These are phyloP conservation scores for Panurus biarmicus DNA, from an alignment of 2,113 vertebrate genomes.

Conservation along the genomic window DNA sequence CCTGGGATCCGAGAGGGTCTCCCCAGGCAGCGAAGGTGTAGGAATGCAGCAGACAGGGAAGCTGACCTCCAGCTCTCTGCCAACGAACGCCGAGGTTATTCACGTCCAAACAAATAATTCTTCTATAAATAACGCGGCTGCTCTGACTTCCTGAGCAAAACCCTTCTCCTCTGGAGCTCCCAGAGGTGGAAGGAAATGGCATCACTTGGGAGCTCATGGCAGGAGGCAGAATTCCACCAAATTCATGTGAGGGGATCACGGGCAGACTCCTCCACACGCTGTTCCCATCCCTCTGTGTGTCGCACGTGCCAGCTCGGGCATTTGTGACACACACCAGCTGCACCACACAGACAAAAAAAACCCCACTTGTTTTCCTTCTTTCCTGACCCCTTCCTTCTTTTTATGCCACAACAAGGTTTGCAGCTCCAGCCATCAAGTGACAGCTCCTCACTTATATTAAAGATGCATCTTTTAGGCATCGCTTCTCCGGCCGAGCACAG, in stretches of 20 bases:
- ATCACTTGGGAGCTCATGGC: background rate
- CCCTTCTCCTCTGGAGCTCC: background rate
- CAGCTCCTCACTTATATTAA: fast-evolving
- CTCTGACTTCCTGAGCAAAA: background rate
- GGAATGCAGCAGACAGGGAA: background rate
- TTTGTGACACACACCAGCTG: fast-evolving
- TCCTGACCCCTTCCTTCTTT: background rate
- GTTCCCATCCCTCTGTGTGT: background rate
- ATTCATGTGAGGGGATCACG: fast-evolving
- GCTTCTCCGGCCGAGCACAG: fast-evolving
- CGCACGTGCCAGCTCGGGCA: fast-evolving
- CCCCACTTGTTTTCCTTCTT: background rate
- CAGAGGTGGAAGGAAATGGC: background rate
- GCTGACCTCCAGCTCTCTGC: background rate
- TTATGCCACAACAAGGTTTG: background rate
- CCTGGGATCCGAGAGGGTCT: background rate
- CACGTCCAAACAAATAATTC: slow-evolving; percentile 43
- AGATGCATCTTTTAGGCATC: background rate
- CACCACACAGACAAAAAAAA: background rate
- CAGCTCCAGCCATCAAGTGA: background rate
- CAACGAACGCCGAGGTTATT: background rate
- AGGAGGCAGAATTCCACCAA: background rate
- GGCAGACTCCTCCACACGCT: fast-evolving
- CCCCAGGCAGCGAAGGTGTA: background rate
- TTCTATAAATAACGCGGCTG: slow-evolving; percentile 28